Evolutionary conservation across 1,140 invertebrate genomes (phyloP), one percentile per base, ranked within the genome.

Genomic region (Philaenus spumarius): DNA sequence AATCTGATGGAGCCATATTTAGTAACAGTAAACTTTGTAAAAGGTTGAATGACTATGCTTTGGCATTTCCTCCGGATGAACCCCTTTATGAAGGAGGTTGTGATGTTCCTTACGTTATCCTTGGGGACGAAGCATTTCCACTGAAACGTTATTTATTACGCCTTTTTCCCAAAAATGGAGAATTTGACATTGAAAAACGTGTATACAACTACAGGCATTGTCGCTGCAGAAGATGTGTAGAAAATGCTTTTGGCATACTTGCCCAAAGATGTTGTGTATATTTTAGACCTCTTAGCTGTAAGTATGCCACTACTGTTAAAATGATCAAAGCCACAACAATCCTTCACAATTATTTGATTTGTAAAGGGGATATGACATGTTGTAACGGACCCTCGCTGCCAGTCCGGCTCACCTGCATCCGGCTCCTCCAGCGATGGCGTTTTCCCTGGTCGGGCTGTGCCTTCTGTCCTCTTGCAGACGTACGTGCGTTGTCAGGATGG

Each of bases 241-340:
- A 62, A 53, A 62, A 62, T 39, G 50, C 43, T 30, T 59, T 54
- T 34, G 52, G 60, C 6, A 59, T 62, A 51, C 48, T 70, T 1
- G 46, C 56, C 40, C 67, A 65, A 23, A 68, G 68, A 59, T 70
- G 67, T 66, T 59, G 64, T 14, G 64, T 71, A 50, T 65, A n/a
- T n/a, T n/a, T n/a, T n/a, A n/a, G n/a, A n/a, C n/a, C n/a, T n/a
- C n/a, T n/a, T n/a, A n/a, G n/a, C n/a, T n/a, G n/a, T n/a, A n/a
- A n/a, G n/a, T n/a, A n/a, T n/a, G n/a, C n/a, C n/a, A n/a, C n/a
- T n/a, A n/a, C n/a, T n/a, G n/a, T n/a, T n/a, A n/a, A n/a, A n/a
- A n/a, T n/a, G n/a, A n/a, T n/a, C n/a, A n/a, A n/a, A n/a, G n/a
- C n/a, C n/a, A n/a, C n/a, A n/a, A n/a, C n/a, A n/a, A n/a, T n/a